These are phyloP conservation scores for Aphelenchoides fujianensis DNA, from an alignment of 1,140 invertebrate genomes.

Conservation along the genomic window DNA sequence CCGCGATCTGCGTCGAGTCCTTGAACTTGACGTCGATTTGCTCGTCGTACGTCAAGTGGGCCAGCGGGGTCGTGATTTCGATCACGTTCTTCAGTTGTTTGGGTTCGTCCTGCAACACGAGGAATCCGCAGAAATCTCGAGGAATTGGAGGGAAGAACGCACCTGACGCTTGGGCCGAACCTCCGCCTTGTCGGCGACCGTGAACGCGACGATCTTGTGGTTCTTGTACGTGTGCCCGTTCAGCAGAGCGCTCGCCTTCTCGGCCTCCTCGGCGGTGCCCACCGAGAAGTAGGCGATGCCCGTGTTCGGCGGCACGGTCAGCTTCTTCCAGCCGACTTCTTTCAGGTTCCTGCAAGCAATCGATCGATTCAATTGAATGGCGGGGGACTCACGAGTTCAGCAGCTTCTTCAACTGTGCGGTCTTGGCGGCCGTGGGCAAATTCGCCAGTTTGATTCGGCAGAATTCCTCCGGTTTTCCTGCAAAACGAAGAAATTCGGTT, in stretches of 20 bases:
- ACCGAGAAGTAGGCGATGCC: conserved; percentile 17
- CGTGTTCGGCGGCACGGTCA: neutral
- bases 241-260: conserved; percentile 17
- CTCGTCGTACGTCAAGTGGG: conserved; percentile 64
- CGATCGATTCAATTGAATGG: neutral
- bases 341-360: conserved; percentile 19
- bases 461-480: neutral
- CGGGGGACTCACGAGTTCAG: conserved; percentile 19
- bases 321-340: conserved; percentile 12
- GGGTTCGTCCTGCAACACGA: neutral
- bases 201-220: conserved; percentile 4
- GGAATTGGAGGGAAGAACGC: neutral
- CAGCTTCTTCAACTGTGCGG: conserved; percentile 27
- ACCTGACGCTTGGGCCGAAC: neutral
- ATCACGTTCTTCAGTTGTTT: conserved; percentile 38
- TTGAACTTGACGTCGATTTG: conserved; percentile 63
- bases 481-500: neutral
- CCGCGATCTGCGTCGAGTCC: conserved; percentile 26
- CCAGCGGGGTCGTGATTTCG: conserved; percentile 62
- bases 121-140: no score
- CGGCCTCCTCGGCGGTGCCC: neutral
- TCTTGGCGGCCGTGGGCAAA: conserved; percentile 13
- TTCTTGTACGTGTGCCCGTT: conserved; percentile 23
- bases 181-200: neutral
- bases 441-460: conserved; percentile 32